Evolutionary conservation across 2,113 vertebrate species (phyloP).

Genomic region (Corynorhinus townsendii): DNA sequence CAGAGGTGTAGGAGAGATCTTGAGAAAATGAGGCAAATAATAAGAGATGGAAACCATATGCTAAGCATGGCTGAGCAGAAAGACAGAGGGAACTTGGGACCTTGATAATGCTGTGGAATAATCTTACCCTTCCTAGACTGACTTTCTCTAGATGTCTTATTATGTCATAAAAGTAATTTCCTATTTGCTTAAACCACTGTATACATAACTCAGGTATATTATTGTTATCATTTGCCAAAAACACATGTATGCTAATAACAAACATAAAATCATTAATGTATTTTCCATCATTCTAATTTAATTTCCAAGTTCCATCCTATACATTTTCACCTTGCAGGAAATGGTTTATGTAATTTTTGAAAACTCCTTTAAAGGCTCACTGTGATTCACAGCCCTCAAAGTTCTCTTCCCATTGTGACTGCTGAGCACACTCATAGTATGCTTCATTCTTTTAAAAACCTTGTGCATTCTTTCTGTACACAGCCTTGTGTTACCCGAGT

Average conservation of each 20-base stretch:
- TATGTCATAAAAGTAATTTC: background rate
- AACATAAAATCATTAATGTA: background rate
- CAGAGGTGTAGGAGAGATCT: background rate
- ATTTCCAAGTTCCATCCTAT: background rate
- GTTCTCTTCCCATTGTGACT: background rate
- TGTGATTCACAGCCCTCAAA: background rate
- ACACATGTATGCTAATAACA: background rate
- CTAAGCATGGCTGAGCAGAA: background rate
- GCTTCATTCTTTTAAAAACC: background rate
- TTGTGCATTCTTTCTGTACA: background rate
- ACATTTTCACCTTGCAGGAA: background rate
- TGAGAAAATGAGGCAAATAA: background rate
- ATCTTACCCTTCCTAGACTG: background rate
- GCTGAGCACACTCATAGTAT: accelerated
- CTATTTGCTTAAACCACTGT: background rate
- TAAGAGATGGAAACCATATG: accelerated
- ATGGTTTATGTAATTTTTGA: background rate
- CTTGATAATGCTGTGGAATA: no score
- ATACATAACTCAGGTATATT: background rate
- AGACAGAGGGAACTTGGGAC: background rate
- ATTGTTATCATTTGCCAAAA: background rate
- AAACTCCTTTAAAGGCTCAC: background rate
- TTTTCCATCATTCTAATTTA: background rate
- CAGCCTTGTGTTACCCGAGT: no score
- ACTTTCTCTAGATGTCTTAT: background rate